These are phyloP conservation scores for Entomobrya multifasciata DNA, from an alignment of 2,888 invertebrate species.

Conservation along the genomic window DNA sequence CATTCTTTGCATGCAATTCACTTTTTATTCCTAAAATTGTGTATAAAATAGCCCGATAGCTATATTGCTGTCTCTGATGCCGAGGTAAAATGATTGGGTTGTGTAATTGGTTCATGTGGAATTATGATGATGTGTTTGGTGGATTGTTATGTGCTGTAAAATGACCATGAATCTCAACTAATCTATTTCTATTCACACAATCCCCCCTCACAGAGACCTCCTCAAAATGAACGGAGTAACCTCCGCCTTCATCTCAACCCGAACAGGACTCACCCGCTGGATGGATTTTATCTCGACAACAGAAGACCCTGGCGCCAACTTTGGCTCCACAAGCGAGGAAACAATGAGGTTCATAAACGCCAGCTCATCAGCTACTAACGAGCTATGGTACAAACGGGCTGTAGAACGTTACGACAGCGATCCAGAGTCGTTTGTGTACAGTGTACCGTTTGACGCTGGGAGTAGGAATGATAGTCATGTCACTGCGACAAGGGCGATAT, in stretches of 20 bases:
- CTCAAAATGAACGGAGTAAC: conserved; percentile 92
- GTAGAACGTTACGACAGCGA: conserved; percentile 94
- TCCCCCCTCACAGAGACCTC: conserved; percentile 89
- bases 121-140: background rate
- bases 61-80: conserved; percentile 94
- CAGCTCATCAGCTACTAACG: conserved; percentile 91
- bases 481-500: conserved; percentile 95
- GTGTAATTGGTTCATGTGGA: background rate
- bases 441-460: conserved; percentile 90
- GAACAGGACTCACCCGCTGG: conserved; percentile 95
- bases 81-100: conserved; percentile 88
- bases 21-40: conserved; percentile 83
- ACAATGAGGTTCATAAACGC: conserved; percentile 85
- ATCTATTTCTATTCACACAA: too few species aligned
- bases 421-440: conserved; percentile 94
- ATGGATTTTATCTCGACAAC: conserved; percentile 82
- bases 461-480: conserved; percentile 83
- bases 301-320: background rate
- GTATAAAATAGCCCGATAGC: conserved; percentile 92
- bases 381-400: conserved; percentile 94
- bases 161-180: too few species aligned
- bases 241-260: conserved; percentile 93
- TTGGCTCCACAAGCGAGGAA: conserved; percentile 80
- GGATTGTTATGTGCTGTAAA: too few species aligned
- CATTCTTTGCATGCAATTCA: conserved; percentile 76